These are phyloP conservation scores for Philopotamus ludificatus DNA, from an alignment of 1,140 invertebrate genomes.

Conservation along the genomic window DNA sequence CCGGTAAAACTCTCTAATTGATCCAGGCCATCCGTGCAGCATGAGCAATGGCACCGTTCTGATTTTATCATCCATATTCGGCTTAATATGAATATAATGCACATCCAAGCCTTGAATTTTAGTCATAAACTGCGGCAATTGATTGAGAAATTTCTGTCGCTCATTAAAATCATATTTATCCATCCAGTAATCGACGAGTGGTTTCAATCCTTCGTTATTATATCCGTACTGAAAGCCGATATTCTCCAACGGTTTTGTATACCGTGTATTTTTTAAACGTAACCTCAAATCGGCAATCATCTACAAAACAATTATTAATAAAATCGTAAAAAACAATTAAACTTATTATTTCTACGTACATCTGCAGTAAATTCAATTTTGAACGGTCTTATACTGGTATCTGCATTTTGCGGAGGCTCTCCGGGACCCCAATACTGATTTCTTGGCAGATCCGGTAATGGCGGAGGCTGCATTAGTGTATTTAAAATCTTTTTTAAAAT, in stretches of 20 bases:
- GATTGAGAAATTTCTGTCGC: slow-evolving; percentile 66
- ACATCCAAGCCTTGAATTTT: slow-evolving; percentile 69
- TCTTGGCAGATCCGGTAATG: slow-evolving; percentile 17
- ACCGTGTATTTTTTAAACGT: slow-evolving; percentile 20
- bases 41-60: slow-evolving; percentile 68
- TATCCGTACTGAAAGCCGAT: slow-evolving; percentile 62
- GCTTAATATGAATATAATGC: slow-evolving; percentile 66
- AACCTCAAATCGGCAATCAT: slow-evolving; percentile 29
- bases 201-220: slow-evolving; percentile 60
- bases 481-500: no score
- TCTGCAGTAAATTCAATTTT: slow-evolving; percentile 28
- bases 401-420: neutral
- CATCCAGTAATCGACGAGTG: slow-evolving; percentile 68
- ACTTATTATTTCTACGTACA: slow-evolving; percentile 11
- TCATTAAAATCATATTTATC: slow-evolving; percentile 71
- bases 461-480: no score
- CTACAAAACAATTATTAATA: slow-evolving; percentile 15
- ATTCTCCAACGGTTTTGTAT: slow-evolving; percentile 25
- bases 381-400: slow-evolving; percentile 25
- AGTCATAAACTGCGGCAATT: slow-evolving; percentile 69
- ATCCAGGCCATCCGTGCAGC: slow-evolving; percentile 88
- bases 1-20: slow-evolving; percentile 81
- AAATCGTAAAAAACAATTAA: neutral
- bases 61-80: slow-evolving; percentile 56
- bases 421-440: slow-evolving; percentile 35